Evolutionary conservation across 2,888 invertebrate genomes (phyloP), one percentile per base, ranked within the genome.

Genomic region (Nineta flava): DNA sequence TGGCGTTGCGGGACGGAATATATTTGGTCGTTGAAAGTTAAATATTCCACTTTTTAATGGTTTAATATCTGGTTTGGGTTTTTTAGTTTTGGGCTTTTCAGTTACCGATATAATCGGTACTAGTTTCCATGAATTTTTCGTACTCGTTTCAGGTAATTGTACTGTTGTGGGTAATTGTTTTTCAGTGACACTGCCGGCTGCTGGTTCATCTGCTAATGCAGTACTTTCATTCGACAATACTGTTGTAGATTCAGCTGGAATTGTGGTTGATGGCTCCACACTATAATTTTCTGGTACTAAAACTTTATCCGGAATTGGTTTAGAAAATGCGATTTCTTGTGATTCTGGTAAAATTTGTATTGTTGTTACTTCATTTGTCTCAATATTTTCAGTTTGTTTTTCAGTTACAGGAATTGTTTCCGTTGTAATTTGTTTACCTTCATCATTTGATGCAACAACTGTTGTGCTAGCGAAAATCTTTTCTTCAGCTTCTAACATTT

Each of bases 51-150:
- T 15, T 26, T 46, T 41, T 26, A 41, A 16, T 7, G 41, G 40
- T 19, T 48, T 48, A 4, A 41, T 48, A 15, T 26, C 48, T 17
- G 41, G 40, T 31, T 31, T 15, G 2, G 17, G 50, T 50, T 48
- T 53, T 54, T 51, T 50, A 34, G 48, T 56, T 51, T 61, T 50
- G 12, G 12, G 15, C 41, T 53, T 51, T 13, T 42, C 43, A 2
- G 38, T 49, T 21, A 50, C 50, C 16, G 69, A 63, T 13, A 77
- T 67, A 1, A 76, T 75, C 13, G 77, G 70, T 52, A 78, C 72
- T 32, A 77, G 64, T 54, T 75, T 76, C 78, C 78, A 78, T 9
- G 72, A 69, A 34, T 38, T 49, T 31, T 47, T 2, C 12, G 34
- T 21, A 19, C 44, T 19, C 26, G 34, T 50, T 47, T 35, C 15